Evolutionary conservation across 2,797 vertebrate genomes (phyloP).

Genomic region (Naso thynnoides): DNA sequence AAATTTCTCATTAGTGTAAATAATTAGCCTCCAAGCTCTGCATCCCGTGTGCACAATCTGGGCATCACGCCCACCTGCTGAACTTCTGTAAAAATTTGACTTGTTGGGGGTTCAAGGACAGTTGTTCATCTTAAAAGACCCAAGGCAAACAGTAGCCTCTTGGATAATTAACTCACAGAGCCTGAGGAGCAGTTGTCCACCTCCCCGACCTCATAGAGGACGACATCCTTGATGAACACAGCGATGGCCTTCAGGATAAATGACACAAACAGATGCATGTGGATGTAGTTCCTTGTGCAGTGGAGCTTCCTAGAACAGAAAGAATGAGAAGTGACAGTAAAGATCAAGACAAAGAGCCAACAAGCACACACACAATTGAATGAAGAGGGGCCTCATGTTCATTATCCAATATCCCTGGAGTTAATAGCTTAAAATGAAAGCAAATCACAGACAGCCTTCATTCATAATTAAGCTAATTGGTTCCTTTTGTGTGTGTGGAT

Average conservation of each 20-base stretch:
- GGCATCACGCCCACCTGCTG: slow-evolving; percentile 17
- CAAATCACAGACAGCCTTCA: slow-evolving; percentile 55
- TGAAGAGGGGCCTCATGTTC: slow-evolving; percentile 26
- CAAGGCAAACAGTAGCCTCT: not conserved
- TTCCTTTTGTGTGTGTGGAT: slow-evolving; percentile 45
- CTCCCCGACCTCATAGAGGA: slow-evolving; percentile 89
- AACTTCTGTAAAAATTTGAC: slow-evolving; percentile 3
- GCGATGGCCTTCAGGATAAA: slow-evolving; percentile 95
- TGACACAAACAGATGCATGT: slow-evolving; percentile 95
- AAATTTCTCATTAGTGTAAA: slow-evolving; percentile 23
- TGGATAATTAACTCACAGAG: slow-evolving; percentile 85
- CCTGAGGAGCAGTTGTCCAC: slow-evolving; percentile 88
- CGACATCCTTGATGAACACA: slow-evolving; percentile 93
- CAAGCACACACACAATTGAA: slow-evolving; percentile 2
- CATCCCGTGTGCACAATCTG: not conserved
- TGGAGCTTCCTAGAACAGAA: slow-evolving; percentile 90
- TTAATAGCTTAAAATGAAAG: slow-evolving; percentile 61
- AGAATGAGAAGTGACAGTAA: slow-evolving; percentile 14
- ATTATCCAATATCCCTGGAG: slow-evolving; percentile 53
- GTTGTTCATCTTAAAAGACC: not conserved
- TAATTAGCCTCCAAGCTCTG: slow-evolving; percentile 24
- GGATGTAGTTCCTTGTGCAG: slow-evolving; percentile 97
- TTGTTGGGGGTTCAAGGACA: slow-evolving; percentile 21
- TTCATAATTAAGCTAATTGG: slow-evolving; percentile 50
- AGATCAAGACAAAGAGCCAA: slow-evolving; percentile 30